phyloP scores from a whole-genome alignment of 2,113 vertebrate genomes.

The Morone chrysops region DNA sequence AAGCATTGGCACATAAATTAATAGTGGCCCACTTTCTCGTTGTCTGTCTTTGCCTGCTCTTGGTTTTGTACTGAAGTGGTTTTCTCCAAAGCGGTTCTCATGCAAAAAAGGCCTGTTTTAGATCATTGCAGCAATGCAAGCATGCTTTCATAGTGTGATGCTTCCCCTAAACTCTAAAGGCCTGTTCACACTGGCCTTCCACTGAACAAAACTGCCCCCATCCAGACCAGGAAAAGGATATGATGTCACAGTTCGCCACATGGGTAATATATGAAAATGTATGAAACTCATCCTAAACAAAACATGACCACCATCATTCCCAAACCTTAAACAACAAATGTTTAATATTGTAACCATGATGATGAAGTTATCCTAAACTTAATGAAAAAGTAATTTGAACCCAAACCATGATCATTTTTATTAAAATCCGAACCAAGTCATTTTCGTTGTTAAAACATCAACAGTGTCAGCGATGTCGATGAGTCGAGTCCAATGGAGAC shows the following conservation, averaged over 20 bases:
- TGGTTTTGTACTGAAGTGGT: slow-evolving; percentile 10
- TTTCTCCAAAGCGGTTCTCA: not conserved
- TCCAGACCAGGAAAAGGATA: too few species aligned
- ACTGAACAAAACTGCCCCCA: too few species aligned
- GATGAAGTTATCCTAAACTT: not conserved
- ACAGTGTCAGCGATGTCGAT: too few species aligned
- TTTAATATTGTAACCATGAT: not conserved
- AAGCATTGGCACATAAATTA: slow-evolving; percentile 19
- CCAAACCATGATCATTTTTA: not conserved
- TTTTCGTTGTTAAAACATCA: not conserved
- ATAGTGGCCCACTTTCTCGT: slow-evolving; percentile 31
- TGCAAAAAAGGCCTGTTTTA: not conserved
- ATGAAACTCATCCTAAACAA: too few species aligned
- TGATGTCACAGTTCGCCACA: too few species aligned
- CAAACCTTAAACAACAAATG: too few species aligned
- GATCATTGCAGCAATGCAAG: not conserved
- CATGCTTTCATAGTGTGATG: too few species aligned
- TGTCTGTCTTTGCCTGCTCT: not conserved
- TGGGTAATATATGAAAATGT: too few species aligned
- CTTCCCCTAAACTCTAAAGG: too few species aligned
- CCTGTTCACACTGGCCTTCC: too few species aligned
- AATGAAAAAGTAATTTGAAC: not conserved
- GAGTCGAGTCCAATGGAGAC: too few species aligned
- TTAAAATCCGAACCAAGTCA: not conserved
- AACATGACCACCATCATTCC: too few species aligned